phyloP scores from a whole-genome alignment of 1,140 invertebrate genomes.

The Rhagoletis pomonella region DNA sequence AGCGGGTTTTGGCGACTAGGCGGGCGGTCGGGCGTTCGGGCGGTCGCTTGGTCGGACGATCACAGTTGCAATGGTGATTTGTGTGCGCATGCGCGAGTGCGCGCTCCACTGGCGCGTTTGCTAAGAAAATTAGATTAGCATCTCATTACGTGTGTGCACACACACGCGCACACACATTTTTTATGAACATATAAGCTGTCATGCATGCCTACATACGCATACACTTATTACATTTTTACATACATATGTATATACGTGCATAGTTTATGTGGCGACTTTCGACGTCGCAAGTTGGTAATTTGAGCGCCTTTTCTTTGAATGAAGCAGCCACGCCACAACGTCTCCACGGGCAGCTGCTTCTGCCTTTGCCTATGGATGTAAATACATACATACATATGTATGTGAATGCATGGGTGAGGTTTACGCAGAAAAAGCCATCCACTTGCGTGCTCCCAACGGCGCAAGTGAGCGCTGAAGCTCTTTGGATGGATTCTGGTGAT shows the following conservation, averaged over 20 bases:
- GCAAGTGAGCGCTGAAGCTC: constrained; percentile 38
- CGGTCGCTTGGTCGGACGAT: background rate
- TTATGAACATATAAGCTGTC: background rate
- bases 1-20: background rate
- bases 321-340: constrained; percentile 16
- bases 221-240: background rate
- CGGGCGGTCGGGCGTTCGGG: background rate
- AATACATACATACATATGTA: no score
- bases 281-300: constrained; percentile 1
- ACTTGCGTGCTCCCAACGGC: constrained; percentile 15
- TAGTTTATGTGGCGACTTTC: background rate
- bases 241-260: background rate
- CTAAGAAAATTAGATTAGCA: constrained; percentile 51
- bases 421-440: constrained; percentile 34
- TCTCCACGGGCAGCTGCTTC: background rate
- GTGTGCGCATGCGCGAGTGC: constrained; percentile 39
- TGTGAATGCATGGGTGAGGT: background rate
- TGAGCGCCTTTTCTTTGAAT: constrained; percentile 45
- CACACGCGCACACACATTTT: background rate
- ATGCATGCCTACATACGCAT: background rate
- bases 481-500: constrained; percentile 1
- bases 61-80: constrained; percentile 22
- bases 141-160: constrained; percentile 39
- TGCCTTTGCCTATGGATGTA: background rate
- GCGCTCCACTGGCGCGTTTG: constrained; percentile 49